Evolutionary conservation across 64 coral and sea anemone genomes (phyloP).

Genomic region (Pocillopora damicornis): DNA sequence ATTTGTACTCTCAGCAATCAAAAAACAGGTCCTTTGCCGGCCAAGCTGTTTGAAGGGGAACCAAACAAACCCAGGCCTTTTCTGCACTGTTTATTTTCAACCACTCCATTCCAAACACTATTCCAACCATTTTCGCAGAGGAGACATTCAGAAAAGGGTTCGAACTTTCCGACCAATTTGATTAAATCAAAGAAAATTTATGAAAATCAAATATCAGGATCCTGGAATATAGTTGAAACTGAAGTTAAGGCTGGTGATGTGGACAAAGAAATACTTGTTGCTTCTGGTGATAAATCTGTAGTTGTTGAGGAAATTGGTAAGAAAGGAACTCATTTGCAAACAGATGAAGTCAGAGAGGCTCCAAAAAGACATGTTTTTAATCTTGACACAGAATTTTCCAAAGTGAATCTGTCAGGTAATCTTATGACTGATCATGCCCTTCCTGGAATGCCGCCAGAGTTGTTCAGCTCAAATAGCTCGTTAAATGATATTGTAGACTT

Average conservation of each 20-base stretch:
- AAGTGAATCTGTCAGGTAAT: conserved; percentile 84
- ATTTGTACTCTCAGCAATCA: conserved; percentile 57
- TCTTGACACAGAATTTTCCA: conserved; percentile 74
- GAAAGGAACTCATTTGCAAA: not conserved
- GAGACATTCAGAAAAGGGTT: conserved; percentile 3
- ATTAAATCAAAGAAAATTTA: not conserved
- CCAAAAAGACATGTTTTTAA: conserved; percentile 27
- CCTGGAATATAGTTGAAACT: not conserved
- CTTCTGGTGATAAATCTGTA: not conserved
- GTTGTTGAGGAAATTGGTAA: not conserved
- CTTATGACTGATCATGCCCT: conserved; percentile 50
- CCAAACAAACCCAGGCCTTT: conserved; percentile 69
- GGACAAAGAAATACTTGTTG: not conserved
- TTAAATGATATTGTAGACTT: conserved; percentile 71
- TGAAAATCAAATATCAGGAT: not conserved
- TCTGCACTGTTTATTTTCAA: conserved; percentile 80
- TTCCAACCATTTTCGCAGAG: conserved; percentile 41
- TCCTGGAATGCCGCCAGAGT: conserved; percentile 34
- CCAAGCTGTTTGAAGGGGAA: conserved; percentile 70
- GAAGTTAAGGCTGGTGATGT: not conserved
- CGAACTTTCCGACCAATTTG: not conserved
- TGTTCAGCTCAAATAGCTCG: conserved; percentile 70
- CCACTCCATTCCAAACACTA: conserved; percentile 73
- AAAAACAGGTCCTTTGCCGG: conserved; percentile 51
- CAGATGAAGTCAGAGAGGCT: conserved; percentile 4